Base-by-base conservation (phyloP, 2,888 invertebrate genomes). In the Barypeithes pellucidus region DNA sequence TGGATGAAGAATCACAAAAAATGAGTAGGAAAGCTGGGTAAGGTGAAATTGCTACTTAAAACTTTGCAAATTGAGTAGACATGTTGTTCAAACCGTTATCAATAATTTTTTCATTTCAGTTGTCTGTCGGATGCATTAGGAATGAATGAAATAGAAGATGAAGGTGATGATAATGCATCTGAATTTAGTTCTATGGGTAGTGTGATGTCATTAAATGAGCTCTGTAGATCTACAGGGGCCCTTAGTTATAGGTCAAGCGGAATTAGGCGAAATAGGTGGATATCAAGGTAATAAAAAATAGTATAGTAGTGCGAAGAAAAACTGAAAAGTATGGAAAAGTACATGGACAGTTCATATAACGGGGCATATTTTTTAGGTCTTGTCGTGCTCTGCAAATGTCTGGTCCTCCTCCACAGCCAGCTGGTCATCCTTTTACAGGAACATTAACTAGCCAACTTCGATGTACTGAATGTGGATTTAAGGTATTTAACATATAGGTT, bases 1-100 rank as follows among this genome's bases (percentile, higher is more conserved):
- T 98, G 60, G 96, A 97, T 83, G 95, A 96, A 83, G 98, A 98
- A 86, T 90, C 90, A 33, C 88, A 88, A 41, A 89, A 88, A 80
- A 88, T 89, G 84, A 85, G 88, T 12, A 88, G 88, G 79, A 90
- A 91, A 87, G 91, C 76, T 22, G 76, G 75, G 68, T 69, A 52
- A 47, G 63, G 5, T 29, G 5, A 24, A 24, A 24, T 24, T 24
- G 24, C 5, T 24, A 24, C 24, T 24, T 24, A 3, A 24, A 24
- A n/a, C n/a, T n/a, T n/a, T n/a, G n/a, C n/a, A n/a, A n/a, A n/a
- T n/a, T n/a, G n/a, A n/a, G n/a, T n/a, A n/a, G n/a, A n/a, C n/a
- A n/a, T n/a, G n/a, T n/a, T n/a, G n/a, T n/a, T n/a, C n/a, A n/a
- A n/a, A n/a, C n/a, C n/a, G n/a, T n/a, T n/a, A n/a, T n/a, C n/a